Conservation (phyloP, 92 coral and sea anemone genomes). For the Porites cylindrica region DNA sequence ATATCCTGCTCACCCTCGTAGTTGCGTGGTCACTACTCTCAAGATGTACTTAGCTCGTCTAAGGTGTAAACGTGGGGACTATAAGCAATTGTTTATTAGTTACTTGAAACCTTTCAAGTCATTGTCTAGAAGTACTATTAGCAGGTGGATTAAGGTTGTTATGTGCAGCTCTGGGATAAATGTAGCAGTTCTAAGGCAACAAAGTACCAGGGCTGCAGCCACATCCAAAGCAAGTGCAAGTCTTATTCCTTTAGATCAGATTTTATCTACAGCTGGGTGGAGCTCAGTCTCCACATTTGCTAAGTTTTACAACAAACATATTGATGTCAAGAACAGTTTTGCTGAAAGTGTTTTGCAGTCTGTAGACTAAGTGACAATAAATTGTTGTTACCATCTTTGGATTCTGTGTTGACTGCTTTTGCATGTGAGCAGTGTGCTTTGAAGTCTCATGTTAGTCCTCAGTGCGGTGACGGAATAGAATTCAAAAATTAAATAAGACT, state of each 20-base stretch:
- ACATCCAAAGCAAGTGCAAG: conserved; percentile 40
- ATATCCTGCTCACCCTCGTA: conserved; percentile 22
- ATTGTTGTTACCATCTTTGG: conserved; percentile 1
- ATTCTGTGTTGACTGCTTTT: conserved; percentile 5
- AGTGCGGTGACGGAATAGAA: conserved; percentile 34
- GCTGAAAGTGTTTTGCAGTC: conserved; percentile 35
- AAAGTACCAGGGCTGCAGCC: conserved; percentile 52
- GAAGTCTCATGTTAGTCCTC: conserved; percentile 52
- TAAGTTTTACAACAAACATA: conserved; percentile 56
- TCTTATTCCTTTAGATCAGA: conserved; percentile 49
- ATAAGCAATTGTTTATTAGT: conserved; percentile 39
- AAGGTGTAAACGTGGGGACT: not conserved
- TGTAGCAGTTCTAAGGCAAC: conserved; percentile 27
- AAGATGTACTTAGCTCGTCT: conserved; percentile 15
- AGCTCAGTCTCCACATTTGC: conserved; percentile 54
- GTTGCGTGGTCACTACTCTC: conserved; percentile 45
- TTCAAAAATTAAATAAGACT: conserved; percentile 35
- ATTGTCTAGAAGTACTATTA: conserved; percentile 40
- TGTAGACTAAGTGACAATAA: not conserved
- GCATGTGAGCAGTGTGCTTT: conserved; percentile 55
- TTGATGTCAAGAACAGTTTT: conserved; percentile 30
- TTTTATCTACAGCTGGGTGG: conserved; percentile 64
- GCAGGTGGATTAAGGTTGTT: conserved; percentile 39
- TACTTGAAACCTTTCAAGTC: conserved; percentile 28
- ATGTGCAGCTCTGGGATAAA: conserved; percentile 34